Conservation (phyloP, 1,140 invertebrate species). For the Brachionus manjavacas region DNA sequence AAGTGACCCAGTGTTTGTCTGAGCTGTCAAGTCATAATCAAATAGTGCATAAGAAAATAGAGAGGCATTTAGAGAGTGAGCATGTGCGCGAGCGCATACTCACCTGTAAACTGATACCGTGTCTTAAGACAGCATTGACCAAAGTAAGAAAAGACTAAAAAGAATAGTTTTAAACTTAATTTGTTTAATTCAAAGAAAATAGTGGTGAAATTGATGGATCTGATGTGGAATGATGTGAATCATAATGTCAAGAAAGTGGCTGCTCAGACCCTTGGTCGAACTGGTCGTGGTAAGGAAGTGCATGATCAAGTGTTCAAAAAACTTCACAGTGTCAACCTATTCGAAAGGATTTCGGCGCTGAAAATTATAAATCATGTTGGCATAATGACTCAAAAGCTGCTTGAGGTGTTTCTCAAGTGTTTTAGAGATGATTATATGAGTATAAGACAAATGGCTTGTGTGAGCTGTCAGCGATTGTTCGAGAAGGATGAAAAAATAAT, state of each 20-base stretch:
- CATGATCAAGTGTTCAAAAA: conserved; percentile 26
- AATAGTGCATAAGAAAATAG: not conserved
- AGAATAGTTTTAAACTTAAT: too few species aligned
- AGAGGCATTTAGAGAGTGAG: not conserved
- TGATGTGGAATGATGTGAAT: conserved; percentile 41
- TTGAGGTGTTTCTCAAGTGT: conserved; percentile 53
- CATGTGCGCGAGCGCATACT: conserved; percentile 9
- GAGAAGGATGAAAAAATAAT: conserved; percentile 52
- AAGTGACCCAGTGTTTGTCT: not conserved
- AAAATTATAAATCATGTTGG: conserved; percentile 34
- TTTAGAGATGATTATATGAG: conserved; percentile 55
- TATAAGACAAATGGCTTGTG: conserved; percentile 52
- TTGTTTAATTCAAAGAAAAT: not conserved
- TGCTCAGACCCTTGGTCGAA: conserved; percentile 11
- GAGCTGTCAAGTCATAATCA: not conserved
- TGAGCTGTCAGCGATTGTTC: conserved; percentile 50
- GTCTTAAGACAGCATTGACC: not conserved
- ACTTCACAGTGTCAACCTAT: not conserved
- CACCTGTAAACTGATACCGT: conserved; percentile 28
- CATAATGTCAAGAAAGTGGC: conserved; percentile 23
- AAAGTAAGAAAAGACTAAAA: not conserved
- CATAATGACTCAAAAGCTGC: conserved; percentile 56
- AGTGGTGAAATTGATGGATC: not conserved
- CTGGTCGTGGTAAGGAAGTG: not conserved
- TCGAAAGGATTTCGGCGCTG: conserved; percentile 20